These are phyloP conservation scores for Microtus oregoni DNA, from an alignment of 2,113 vertebrate genomes.

Conservation along the genomic window DNA sequence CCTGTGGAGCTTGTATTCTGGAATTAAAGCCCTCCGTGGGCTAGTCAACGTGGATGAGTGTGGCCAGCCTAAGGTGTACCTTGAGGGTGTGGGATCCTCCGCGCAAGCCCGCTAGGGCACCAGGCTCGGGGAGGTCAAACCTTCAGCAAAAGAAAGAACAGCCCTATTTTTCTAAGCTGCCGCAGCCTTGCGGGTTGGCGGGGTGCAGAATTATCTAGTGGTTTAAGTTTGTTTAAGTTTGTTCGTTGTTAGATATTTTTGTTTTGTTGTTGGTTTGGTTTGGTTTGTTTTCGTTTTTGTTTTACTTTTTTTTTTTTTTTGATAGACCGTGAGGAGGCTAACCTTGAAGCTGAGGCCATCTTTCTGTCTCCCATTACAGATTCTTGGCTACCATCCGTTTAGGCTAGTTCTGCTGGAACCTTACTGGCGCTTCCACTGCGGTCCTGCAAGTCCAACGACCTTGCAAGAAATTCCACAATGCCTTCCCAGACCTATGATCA, in stretches of 20 bases:
- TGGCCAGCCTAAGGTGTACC: neutral
- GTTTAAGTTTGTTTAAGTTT: neutral
- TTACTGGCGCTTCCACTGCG: neutral
- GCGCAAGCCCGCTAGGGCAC: too few species aligned
- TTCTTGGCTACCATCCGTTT: neutral
- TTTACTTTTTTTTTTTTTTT: neutral
- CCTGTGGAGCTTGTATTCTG: neutral
- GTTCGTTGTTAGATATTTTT: neutral
- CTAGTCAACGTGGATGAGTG: accelerated
- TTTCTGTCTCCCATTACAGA: neutral
- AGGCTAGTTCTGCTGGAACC: neutral
- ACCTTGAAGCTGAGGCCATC: neutral
- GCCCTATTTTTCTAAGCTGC: neutral
- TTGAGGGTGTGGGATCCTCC: neutral
- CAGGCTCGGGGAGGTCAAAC: neutral
- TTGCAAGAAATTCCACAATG: accelerated
- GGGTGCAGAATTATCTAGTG: neutral
- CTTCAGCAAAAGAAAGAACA: neutral
- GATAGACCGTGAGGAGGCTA: too few species aligned
- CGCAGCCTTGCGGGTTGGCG: too few species aligned
- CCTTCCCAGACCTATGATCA: neutral
- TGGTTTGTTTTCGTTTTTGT: neutral
- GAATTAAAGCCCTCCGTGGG: neutral
- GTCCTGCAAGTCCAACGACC: neutral
- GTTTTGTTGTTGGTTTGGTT: neutral